Evolutionary conservation across 2,888 invertebrate species (phyloP).

Genomic region (Brenthis daphne): DNA sequence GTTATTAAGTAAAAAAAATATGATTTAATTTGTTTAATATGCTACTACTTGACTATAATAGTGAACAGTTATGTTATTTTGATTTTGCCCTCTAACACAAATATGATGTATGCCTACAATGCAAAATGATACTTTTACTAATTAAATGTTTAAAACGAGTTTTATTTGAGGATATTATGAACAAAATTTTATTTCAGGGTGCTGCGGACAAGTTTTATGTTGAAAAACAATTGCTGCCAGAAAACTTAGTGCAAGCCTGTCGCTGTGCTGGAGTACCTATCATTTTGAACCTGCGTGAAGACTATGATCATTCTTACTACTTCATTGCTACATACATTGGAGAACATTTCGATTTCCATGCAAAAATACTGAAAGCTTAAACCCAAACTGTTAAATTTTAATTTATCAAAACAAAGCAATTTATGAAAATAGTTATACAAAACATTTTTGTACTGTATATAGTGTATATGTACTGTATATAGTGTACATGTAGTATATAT

Average conservation of each 20-base stretch:
- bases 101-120: too few relatives aligned
- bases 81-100: too few relatives aligned
- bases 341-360: slow-evolving; percentile 96
- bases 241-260: slow-evolving; percentile 89
- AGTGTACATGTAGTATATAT: too few relatives aligned
- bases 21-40: too few relatives aligned
- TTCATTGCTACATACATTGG: slow-evolving; percentile 95
- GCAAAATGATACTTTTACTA: too few relatives aligned
- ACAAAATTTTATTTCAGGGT: slow-evolving; percentile 82
- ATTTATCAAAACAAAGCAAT: neutral
- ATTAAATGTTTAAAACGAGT: neutral
- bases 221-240: slow-evolving; percentile 90
- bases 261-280: slow-evolving; percentile 86
- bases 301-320: slow-evolving; percentile 97
- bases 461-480: too few relatives aligned
- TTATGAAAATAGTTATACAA: neutral
- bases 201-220: slow-evolving; percentile 90
- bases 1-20: too few relatives aligned
- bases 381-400: slow-evolving; percentile 2
- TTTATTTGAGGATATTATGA: neutral
- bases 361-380: slow-evolving; percentile 85
- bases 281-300: slow-evolving; percentile 87
- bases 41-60: too few relatives aligned
- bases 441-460: neutral
- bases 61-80: too few relatives aligned